A percentile compares a stretch with the other conserved stretches of the same genome.
These are phyloP conservation scores for Apistogramma diplotaenia DNA, from an alignment of 2,113 vertebrate genomes.

Conservation along the genomic window DNA sequence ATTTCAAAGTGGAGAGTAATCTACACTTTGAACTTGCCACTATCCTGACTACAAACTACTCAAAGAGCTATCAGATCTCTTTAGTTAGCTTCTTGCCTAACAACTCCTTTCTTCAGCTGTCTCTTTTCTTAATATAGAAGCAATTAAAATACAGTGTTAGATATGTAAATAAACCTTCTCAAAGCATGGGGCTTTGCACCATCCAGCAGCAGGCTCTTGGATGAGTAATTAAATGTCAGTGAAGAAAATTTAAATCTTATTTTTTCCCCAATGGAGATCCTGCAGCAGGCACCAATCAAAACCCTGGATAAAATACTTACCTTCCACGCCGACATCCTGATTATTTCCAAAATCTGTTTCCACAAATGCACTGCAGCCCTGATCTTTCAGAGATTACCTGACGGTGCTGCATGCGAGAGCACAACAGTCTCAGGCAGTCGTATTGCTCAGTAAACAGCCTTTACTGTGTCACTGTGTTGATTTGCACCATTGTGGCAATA, in stretches of 20 bases:
- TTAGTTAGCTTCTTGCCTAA: background rate
- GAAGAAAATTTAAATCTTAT: background rate
- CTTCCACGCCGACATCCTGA: background rate
- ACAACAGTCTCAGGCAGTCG: background rate
- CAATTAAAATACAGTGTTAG: constrained; percentile 13
- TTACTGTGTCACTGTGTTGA: background rate
- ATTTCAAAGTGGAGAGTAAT: background rate
- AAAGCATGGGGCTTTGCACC: background rate
- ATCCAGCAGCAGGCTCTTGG: background rate
- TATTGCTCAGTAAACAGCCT: too few relatives aligned
- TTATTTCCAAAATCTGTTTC: background rate
- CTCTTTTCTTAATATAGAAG: background rate
- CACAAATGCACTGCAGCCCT: background rate
- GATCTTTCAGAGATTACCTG: background rate
- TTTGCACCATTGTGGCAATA: background rate
- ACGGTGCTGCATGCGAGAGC: background rate
- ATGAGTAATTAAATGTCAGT: background rate
- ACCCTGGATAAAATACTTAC: background rate
- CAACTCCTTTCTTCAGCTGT: background rate
- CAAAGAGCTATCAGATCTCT: background rate
- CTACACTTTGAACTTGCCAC: background rate
- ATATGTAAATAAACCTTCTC: constrained; percentile 16
- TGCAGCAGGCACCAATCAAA: background rate
- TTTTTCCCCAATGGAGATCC: background rate
- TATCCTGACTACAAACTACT: background rate